Base-by-base conservation (phyloP, 2,888 invertebrate species). In the Villa cingulata region DNA sequence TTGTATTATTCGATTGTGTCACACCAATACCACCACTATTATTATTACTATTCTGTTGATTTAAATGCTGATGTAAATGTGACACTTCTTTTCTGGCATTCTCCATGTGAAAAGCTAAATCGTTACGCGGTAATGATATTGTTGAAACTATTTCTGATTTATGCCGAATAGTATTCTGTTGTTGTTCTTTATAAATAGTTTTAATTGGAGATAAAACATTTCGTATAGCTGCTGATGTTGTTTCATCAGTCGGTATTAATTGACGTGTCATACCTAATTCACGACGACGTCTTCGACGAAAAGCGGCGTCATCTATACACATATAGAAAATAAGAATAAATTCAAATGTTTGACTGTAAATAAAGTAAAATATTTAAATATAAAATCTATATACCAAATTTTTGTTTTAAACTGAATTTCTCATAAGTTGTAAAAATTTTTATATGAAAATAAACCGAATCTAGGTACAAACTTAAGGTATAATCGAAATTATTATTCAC, bases 271-370 rank as follows among this genome's bases (percentile, higher is more conserved):
- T 59, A 32, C 65, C 64, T 50, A 65, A 52, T 48, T 66, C 66
- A 18, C 68, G 68, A 32, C 68, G 64, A 10, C 66, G 61, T 34
- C 70, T 62, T 9, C 69, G 60, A 39, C 66, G 61, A 19, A 55
- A 54, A 3, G 63, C 61, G 27, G 64, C 61, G 42, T 70, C 72
- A 67, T 70, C 75, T 62, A 62, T 3, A 23, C n/a, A n/a, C n/a
- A 43, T 36, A 45, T 32, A 43, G 3, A 19, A 39, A 16, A 9
- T 12, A 12, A 12, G 12, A 19, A 39, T n/a, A n/a, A n/a, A n/a
- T n/a, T n/a, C n/a, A n/a, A n/a, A n/a, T n/a, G n/a, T n/a, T n/a
- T n/a, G n/a, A n/a, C n/a, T n/a, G n/a, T n/a, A n/a, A n/a, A n/a
- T n/a, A n/a, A n/a, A n/a, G n/a, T n/a, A n/a, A n/a, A n/a, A n/a